phyloP scores from a whole-genome alignment of 2,888 invertebrate genomes.

The Oscheius sp. region DNA sequence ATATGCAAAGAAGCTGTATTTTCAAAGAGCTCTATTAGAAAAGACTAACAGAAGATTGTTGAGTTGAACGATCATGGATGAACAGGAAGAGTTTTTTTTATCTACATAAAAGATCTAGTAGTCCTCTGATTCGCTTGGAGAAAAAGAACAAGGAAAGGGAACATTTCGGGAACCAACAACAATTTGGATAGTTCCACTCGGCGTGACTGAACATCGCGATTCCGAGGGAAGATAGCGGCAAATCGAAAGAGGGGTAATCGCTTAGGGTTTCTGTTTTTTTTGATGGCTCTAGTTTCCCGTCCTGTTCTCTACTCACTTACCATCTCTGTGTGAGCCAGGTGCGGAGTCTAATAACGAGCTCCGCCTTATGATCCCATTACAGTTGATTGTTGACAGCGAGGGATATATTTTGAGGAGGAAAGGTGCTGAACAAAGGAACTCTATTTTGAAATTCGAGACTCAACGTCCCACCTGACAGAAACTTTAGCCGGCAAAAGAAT shows the following conservation, averaged over 20 bases:
- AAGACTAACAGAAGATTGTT: conserved; percentile 1
- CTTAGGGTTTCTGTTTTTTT: background rate
- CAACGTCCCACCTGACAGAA: conserved; percentile 11
- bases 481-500: conserved; percentile 1
- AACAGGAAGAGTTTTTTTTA: too few relatives aligned
- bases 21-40: too few relatives aligned
- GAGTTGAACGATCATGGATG: background rate
- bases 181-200: conserved; percentile 19
- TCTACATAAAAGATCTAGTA: background rate
- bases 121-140: background rate
- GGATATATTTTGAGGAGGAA: background rate
- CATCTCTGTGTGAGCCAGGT: too few relatives aligned
- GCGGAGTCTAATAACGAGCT: conserved; percentile 9
- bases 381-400: conserved; percentile 26
- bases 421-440: background rate
- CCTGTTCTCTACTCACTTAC: too few relatives aligned
- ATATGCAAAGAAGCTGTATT: too few relatives aligned
- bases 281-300: background rate
- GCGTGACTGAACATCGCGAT: conserved; percentile 14
- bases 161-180: background rate
- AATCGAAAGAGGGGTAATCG: background rate
- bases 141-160: conserved; percentile 2
- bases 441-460: conserved; percentile 23
- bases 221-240: conserved; percentile 19
- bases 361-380: conserved; percentile 26